These are phyloP conservation scores for Acanthosepion lycidas DNA, from an alignment of 2,888 invertebrate species.

Conservation along the genomic window DNA sequence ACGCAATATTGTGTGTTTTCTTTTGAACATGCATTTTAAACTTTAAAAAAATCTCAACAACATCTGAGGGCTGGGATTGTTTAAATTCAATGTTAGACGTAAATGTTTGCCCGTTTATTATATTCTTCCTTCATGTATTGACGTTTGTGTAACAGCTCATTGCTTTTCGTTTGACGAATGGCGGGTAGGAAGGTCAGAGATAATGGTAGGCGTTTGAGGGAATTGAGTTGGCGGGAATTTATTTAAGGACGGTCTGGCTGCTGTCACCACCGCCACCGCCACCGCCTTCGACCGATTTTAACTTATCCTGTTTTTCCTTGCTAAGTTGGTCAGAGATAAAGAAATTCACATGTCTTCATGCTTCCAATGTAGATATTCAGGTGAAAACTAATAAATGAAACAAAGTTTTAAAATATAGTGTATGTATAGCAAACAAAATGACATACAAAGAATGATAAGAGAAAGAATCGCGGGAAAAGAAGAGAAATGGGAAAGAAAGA, in stretches of 20 bases:
- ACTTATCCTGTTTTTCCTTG: neutral
- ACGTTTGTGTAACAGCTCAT: neutral
- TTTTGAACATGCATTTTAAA: no score
- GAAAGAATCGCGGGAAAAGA: no score
- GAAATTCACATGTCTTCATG: neutral
- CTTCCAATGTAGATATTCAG: neutral
- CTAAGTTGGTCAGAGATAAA: constrained; percentile 11
- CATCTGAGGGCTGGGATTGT: no score
- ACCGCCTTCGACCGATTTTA: neutral
- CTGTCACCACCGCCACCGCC: neutral
- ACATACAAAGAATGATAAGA: no score
- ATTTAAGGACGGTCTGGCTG: constrained; percentile 17
- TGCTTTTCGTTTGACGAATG: constrained; percentile 6
- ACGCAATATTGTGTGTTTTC: no score
- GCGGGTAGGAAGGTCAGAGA: neutral
- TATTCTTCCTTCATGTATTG: neutral
- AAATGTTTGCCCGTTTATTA: neutral
- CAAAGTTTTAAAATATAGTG: neutral
- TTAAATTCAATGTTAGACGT: no score
- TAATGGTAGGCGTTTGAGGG: neutral
- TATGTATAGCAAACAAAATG: no score
- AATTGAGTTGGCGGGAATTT: constrained; percentile 1
- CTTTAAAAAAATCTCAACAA: no score
- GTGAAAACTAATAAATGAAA: neutral
- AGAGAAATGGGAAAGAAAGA: no score